Evolutionary conservation across 2,888 invertebrate species (phyloP), one percentile per base, ranked within the genome.

Genomic region (Acanthosepion pharaonis): DNA sequence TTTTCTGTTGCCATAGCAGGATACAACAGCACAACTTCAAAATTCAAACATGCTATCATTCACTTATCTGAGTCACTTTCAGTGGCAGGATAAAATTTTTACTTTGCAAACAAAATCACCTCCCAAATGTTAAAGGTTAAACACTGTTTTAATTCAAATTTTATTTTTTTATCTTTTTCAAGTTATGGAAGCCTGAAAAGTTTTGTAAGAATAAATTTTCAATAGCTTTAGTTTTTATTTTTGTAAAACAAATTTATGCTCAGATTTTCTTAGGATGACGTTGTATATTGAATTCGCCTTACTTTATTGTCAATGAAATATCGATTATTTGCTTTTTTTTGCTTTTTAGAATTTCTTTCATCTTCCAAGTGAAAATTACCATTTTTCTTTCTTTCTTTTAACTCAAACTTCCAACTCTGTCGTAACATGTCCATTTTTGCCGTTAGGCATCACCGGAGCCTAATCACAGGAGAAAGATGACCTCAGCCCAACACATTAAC

Each of bases 401-500:
- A 78, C n/a, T 15, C 20, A 4, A 15, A 78, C n/a, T 78, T 11
- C 15, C n/a, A 78, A 78, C 28, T 78, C 78, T 78, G 78, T 78
- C 78, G n/a, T 78, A n/a, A 15, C 11, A n/a, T 78, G 78, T 78
- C 78, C 78, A 78, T n/a, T 78, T 78, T 78, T n/a, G 78, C 78
- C 78, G 78, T n/a, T 78, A 78, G 78, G 78, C 78, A 78, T 78
- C 78, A 78, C 78, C 78, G 78, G 78, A 78, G 78, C n/a, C 78
- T 78, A 78, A 78, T 78, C 78, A 78, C 78, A 78, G n/a, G 64
- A 78, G 78, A 78, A 78, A 78, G 78, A 78, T 78, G 78, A 78
- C 78, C 78, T 78, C 78, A 78, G n/a, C n/a, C 78, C 78, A 78
- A 78, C 78, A 78, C 78, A 78, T 78, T n/a, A 78, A 78, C 78